Evolutionary conservation across 2,888 invertebrate species (phyloP).

Genomic region (Tridacna crocea): DNA sequence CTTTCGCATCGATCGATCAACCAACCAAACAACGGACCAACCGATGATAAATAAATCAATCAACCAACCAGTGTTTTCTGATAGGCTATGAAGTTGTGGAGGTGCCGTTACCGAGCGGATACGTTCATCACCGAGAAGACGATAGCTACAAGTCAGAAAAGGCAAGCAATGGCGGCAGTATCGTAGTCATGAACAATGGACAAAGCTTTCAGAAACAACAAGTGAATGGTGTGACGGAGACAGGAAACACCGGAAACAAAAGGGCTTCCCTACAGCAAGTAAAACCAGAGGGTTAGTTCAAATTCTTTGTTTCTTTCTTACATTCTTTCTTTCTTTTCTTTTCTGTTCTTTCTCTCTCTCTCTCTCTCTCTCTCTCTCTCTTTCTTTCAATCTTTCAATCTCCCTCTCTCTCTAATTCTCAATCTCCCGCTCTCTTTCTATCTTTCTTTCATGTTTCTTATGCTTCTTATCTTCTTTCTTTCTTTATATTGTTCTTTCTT

Average conservation of each 20-base stretch:
- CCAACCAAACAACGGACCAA: background rate
- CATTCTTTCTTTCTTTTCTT: no score
- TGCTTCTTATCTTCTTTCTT: no score
- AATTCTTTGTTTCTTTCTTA: no score
- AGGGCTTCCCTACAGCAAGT: background rate
- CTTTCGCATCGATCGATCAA: no score
- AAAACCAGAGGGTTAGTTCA: background rate
- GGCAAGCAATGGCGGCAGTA: background rate
- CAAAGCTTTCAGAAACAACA: background rate
- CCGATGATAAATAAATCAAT: background rate
- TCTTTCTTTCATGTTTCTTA: no score
- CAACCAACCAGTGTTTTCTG: no score
- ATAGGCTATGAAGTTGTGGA: background rate
- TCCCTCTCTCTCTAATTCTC: no score
- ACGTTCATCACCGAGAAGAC: constrained; percentile 52
- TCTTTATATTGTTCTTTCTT: no score
- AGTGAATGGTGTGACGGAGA: background rate
- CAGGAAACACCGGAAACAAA: background rate
- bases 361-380: no score
- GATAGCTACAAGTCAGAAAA: background rate
- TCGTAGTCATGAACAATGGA: background rate
- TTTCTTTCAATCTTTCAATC: no score
- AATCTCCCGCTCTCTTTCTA: no score
- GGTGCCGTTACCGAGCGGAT: constrained; percentile 36
- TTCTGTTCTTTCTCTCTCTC: no score